phyloP scores from a whole-genome alignment of 2,113 vertebrate species.

The Elaphurus davidianus region DNA sequence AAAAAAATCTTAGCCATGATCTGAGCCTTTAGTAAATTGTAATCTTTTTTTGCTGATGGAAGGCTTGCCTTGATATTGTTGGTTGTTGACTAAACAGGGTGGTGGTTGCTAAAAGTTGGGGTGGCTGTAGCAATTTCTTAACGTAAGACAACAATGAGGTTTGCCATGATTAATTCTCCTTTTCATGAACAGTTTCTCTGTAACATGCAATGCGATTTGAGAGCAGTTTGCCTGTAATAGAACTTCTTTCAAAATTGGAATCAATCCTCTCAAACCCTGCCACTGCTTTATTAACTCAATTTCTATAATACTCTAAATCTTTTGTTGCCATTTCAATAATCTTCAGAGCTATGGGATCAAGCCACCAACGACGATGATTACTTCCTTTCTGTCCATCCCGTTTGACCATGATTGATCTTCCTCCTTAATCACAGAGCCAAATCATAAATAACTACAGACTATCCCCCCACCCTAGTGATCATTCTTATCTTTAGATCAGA shows the following conservation, averaged over 20 bases:
- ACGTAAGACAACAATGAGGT: background rate
- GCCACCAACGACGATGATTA: rapidly evolving
- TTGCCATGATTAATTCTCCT: background rate
- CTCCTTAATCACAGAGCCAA: background rate
- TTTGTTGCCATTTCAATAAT: background rate
- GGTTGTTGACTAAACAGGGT: background rate
- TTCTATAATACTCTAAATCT: background rate
- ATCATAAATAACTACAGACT: background rate
- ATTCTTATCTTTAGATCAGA: background rate
- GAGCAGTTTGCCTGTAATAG: background rate
- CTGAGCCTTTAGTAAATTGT: background rate
- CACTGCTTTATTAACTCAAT: background rate
- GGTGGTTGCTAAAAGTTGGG: background rate
- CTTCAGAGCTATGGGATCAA: background rate
- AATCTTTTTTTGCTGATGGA: background rate
- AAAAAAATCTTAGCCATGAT: background rate
- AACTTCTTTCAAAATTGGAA: background rate
- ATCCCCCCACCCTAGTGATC: background rate
- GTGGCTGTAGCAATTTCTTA: background rate
- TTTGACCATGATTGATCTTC: background rate
- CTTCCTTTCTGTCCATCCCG: background rate
- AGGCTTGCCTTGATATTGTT: background rate
- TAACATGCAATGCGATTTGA: background rate
- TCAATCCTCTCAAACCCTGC: background rate
- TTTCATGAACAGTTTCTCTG: background rate